A percentile compares a stretch with the other conserved stretches of the same genome.
Evolutionary conservation across 1,140 invertebrate genomes (phyloP).

Genomic region (Andrena cerasifolii): DNA sequence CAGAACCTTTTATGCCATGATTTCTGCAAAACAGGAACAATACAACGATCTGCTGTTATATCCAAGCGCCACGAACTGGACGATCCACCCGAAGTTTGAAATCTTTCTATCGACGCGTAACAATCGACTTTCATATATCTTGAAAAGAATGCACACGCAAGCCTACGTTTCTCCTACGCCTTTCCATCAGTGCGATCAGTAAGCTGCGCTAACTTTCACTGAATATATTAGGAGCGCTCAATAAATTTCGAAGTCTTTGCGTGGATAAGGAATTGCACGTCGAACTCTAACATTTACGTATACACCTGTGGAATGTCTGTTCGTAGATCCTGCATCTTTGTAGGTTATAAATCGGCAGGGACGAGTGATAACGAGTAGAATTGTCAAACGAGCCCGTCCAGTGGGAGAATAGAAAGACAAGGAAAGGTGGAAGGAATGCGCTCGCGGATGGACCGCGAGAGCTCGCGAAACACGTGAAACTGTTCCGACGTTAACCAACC

Average conservation of each 20-base stretch:
- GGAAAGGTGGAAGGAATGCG: background rate
- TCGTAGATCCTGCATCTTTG: constrained; percentile 7
- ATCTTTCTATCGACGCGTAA: no score
- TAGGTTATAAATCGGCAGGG: constrained; percentile 28
- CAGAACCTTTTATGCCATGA: constrained; percentile 90
- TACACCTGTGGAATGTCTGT: constrained; percentile 12
- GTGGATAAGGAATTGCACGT: constrained; percentile 17
- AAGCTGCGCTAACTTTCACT: no score
- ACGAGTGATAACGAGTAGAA: background rate
- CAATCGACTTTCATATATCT: no score
- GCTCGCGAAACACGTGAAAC: background rate
- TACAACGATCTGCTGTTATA: no score
- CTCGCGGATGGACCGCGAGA: background rate
- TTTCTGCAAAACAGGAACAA: constrained; percentile 84
- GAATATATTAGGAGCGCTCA: background rate
- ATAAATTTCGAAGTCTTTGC: background rate
- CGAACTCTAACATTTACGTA: background rate
- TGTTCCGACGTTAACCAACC: constrained; percentile 71
- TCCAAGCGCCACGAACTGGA: no score
- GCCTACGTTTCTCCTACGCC: no score
- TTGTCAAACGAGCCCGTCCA: background rate
- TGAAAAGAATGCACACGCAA: no score
- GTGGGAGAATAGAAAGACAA: constrained; percentile 9
- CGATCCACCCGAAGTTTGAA: no score
- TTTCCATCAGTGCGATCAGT: no score